These are phyloP conservation scores for Cheirogaleus medius DNA, from an alignment of 2,113 vertebrate genomes.

Conservation along the genomic window DNA sequence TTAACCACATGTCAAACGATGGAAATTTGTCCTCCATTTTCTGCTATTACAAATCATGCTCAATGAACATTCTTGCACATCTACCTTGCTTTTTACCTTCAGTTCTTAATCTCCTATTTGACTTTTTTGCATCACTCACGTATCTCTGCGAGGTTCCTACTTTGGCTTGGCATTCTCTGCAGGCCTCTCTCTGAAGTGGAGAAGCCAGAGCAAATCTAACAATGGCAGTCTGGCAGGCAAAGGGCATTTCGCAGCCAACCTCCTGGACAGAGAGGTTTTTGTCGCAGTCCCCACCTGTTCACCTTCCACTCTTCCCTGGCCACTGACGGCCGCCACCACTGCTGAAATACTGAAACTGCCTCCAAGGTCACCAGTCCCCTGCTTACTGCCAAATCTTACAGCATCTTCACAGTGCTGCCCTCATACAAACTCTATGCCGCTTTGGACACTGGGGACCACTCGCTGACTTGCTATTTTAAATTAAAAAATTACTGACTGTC, in stretches of 20 bases:
- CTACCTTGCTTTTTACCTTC: background rate
- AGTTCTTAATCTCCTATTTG: background rate
- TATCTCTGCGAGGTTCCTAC: background rate
- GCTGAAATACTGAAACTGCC: background rate
- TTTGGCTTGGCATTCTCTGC: background rate
- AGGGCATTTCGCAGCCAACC: background rate
- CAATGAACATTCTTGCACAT: rapidly evolving
- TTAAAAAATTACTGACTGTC: background rate
- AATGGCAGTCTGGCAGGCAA: background rate
- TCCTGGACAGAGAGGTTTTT: background rate
- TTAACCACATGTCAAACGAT: background rate
- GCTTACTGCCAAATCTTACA: background rate
- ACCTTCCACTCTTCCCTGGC: background rate
- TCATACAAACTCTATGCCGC: background rate
- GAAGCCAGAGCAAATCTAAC: background rate
- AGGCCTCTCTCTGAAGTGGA: background rate
- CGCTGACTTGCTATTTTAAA: background rate
- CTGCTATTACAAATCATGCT: too few relatives aligned
- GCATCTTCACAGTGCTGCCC: background rate
- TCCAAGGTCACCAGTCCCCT: background rate
- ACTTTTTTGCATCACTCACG: background rate
- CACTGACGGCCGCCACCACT: background rate
- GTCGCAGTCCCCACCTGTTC: too few relatives aligned
- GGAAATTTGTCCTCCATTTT: background rate
- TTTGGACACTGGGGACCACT: background rate